Base-by-base conservation (phyloP, 2,797 vertebrate species). In the Karalla daura region DNA sequence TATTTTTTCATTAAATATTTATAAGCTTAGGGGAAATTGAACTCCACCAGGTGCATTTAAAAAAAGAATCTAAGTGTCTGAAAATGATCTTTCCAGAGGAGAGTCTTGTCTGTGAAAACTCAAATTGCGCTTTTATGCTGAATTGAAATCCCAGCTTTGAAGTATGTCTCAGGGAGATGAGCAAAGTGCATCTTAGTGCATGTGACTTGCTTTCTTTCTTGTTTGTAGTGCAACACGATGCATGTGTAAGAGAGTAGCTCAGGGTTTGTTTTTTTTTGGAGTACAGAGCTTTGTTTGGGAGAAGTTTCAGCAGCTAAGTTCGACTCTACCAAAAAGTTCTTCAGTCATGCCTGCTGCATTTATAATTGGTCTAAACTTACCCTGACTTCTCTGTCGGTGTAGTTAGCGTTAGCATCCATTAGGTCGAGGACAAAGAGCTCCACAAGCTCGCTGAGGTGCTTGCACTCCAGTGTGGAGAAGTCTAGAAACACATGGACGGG, bases 401-500 rank as follows among this genome's bases (percentile, higher is more conserved):
- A 95, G 89, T 97, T 97, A 54, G 91, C 85, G 8, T 85, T 94
- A 5, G 93, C 88, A 50, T 94, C 92, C 97, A 99, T 98, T 15
- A 99, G 93, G 88, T 99, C 95, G 0, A 99, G 87, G 70, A 94
- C 89, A 81, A 99, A 91, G 24, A 99, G 94, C 86, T 99, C 96
- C 79, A 92, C 89, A 61, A 93, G 91, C 63, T 97, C 89, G 75
- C 97, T 99, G 87, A 99, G 87, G 74, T 92, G 94, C 25, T 83
- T 52, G 77, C 95, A 96, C 1, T 94, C 92, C 79, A 99, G 88
- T 0, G 96, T 96, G 28, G 96, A 95, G 2, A 99, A 92, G 89
- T 98, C 96, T 92, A 99, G 79, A 89, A 97, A 99, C 27, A 98
- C 95, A 30, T 95, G 96, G n/a, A 98, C 93, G 1, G 98, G 97